These are phyloP conservation scores for Zaprionus africanus DNA, from an alignment of 1,140 invertebrate species.

Conservation along the genomic window DNA sequence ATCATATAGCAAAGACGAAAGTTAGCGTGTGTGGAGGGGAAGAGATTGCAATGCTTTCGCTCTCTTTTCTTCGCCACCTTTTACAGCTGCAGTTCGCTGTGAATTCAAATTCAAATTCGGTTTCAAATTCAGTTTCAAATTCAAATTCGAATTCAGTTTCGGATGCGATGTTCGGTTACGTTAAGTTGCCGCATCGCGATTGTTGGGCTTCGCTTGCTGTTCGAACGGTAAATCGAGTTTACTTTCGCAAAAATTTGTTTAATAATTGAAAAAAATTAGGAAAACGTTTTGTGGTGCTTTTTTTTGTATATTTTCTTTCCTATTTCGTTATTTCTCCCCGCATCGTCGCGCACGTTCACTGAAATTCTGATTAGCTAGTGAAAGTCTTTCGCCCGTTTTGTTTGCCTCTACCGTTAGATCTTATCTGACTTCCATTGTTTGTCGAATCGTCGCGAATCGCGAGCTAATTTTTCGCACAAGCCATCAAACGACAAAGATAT, in stretches of 20 bases:
- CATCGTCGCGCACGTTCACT: conserved; percentile 42
- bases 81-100: conserved; percentile 15
- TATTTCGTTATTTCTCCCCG: neutral
- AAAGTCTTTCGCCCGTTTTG: conserved; percentile 58
- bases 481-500: neutral
- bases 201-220: conserved; percentile 2
- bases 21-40: neutral
- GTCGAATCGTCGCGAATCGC: conserved; percentile 23
- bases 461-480: conserved; percentile 24
- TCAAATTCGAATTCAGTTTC: conserved; percentile 9
- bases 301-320: conserved; percentile 23
- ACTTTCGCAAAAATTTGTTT: conserved; percentile 80
- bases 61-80: conserved; percentile 5
- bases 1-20: neutral
- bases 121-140: neutral
- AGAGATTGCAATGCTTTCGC: neutral
- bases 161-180: neutral
- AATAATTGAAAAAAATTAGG: conserved; percentile 70
- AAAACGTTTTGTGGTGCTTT: conserved; percentile 35
- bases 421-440: conserved; percentile 43
- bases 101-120: conserved; percentile 15
- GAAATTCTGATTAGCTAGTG: conserved; percentile 78
- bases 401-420: conserved; percentile 41
- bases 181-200: conserved; percentile 3
- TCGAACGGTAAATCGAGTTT: conserved; percentile 56